Conservation (phyloP, 2,113 vertebrate species). For the Jaculus jaculus region DNA sequence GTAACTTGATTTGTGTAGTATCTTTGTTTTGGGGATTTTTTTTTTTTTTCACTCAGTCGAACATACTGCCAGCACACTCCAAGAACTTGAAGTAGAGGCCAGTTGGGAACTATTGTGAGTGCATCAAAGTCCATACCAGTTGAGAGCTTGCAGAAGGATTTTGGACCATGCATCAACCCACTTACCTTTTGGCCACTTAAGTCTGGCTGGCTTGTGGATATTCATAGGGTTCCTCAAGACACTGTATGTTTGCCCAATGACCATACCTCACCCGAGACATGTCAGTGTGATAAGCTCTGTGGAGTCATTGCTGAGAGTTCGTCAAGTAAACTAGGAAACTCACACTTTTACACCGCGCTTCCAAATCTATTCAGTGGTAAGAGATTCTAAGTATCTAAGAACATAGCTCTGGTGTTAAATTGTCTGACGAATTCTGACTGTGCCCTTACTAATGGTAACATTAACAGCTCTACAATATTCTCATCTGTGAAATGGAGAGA, state of each 20-base stretch:
- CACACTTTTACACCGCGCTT: background rate
- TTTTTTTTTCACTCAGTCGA: background rate
- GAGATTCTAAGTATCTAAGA: background rate
- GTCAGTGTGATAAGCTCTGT: background rate
- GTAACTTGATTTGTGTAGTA: background rate
- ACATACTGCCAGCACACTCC: no score
- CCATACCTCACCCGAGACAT: background rate
- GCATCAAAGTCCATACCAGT: background rate
- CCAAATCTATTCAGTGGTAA: background rate
- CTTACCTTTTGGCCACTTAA: background rate
- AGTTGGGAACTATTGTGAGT: background rate
- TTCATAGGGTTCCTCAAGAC: background rate
- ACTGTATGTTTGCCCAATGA: background rate
- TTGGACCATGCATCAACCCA: background rate
- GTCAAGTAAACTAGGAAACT: constrained; percentile 36
- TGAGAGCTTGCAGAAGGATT: background rate
- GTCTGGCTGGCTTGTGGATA: background rate
- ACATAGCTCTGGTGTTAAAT: constrained; percentile 34
- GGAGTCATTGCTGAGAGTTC: constrained; percentile 33
- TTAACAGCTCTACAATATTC: constrained; percentile 36
- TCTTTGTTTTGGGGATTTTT: background rate
- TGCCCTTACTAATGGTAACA: background rate
- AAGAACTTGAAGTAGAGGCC: background rate
- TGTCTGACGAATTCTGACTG: background rate
- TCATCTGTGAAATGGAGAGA: background rate